These are phyloP conservation scores for Camponotus floridanus DNA, from an alignment of 1,140 invertebrate species.

Conservation along the genomic window DNA sequence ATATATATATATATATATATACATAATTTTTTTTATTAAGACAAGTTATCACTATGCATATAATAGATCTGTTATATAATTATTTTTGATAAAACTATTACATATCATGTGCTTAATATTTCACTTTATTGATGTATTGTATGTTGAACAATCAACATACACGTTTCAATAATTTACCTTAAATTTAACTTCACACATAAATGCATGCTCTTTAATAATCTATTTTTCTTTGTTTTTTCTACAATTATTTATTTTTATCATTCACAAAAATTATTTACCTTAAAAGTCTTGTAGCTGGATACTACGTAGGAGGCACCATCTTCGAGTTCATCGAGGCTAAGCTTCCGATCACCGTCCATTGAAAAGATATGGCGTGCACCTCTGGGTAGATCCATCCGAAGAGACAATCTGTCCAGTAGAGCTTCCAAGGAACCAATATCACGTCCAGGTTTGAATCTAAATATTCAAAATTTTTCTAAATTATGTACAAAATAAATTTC, in stretches of 20 bases:
- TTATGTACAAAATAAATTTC: background rate
- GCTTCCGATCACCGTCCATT: constrained; percentile 94
- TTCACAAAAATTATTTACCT: constrained; percentile 88
- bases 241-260: background rate
- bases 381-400: constrained; percentile 93
- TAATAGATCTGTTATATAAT: too few relatives aligned
- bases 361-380: constrained; percentile 96
- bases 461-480: background rate
- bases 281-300: constrained; percentile 96
- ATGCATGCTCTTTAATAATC: too few relatives aligned
- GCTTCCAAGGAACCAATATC: constrained; percentile 95
- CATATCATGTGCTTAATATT: too few relatives aligned
- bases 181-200: background rate
- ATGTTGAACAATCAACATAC: background rate
- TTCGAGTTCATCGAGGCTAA: constrained; percentile 94
- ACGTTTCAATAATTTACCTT: background rate
- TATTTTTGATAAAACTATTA: background rate
- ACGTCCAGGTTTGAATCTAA: constrained; percentile 92
- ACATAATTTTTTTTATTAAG: constrained; percentile 33
- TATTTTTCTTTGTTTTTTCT: background rate
- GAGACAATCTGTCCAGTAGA: constrained; percentile 93
- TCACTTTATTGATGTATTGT: too few relatives aligned
- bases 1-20: background rate
- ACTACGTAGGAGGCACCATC: constrained; percentile 97
- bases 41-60: background rate